phyloP scores from a whole-genome alignment of 2,888 invertebrate genomes.

The Habroteleia sp. region DNA sequence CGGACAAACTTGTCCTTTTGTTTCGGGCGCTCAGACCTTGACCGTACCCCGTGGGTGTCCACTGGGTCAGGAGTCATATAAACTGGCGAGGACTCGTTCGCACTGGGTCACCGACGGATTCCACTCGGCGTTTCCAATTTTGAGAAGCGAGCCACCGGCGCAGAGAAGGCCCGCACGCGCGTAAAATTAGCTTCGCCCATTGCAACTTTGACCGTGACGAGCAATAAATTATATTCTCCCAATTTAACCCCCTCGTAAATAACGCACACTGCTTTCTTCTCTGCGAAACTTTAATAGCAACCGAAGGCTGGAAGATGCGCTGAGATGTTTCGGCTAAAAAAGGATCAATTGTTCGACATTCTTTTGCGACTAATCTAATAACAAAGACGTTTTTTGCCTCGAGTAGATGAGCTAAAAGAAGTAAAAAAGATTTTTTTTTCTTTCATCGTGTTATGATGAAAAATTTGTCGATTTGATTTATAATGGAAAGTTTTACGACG shows the following conservation, averaged over 20 bases:
- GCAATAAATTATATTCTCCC: conserved; percentile 58
- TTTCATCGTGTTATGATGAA: conserved; percentile 12
- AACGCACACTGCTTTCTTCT: conserved; percentile 48
- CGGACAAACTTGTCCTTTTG: conserved; percentile 37
- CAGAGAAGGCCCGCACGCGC: conserved; percentile 43
- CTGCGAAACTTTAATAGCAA: conserved; percentile 33
- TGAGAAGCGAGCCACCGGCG: conserved; percentile 47
- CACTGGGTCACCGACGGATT: conserved; percentile 55
- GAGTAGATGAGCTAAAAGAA: conserved; percentile 4
- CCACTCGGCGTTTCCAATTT: conserved; percentile 48
- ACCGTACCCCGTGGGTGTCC: conserved; percentile 64
- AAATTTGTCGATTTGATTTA: conserved; percentile 52
- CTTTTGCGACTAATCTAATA: conserved; percentile 37
- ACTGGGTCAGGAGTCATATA: conserved; percentile 61
- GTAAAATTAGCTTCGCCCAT: conserved; percentile 52
- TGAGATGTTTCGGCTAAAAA: conserved; percentile 15
- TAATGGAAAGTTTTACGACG: conserved; percentile 41
- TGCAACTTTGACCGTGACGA: conserved; percentile 47
- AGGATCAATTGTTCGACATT: conserved; percentile 37
- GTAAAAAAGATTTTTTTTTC: background rate
- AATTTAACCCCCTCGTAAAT: conserved; percentile 65
- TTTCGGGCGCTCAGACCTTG: conserved; percentile 32
- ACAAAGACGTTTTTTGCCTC: conserved; percentile 41
- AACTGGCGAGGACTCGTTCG: conserved; percentile 26
- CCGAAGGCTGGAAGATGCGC: conserved; percentile 26